These are phyloP conservation scores for Empis livida DNA, from an alignment of 2,888 invertebrate genomes.

Conservation along the genomic window DNA sequence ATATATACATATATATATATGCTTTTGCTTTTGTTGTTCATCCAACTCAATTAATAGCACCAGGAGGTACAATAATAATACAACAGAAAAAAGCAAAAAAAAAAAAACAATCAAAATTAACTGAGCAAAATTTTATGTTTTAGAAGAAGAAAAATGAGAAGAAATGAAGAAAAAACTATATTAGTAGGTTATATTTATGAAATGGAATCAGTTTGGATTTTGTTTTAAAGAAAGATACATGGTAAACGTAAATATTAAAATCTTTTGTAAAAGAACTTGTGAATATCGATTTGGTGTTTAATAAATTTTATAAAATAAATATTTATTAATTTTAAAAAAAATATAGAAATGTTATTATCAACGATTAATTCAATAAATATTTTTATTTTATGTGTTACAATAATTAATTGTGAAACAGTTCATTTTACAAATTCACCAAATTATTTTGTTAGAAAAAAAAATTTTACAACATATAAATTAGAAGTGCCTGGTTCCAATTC, in stretches of 20 bases:
- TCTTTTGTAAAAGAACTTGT: too few species aligned
- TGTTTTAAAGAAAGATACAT: slow-evolving; percentile 6
- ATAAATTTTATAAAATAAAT: too few species aligned
- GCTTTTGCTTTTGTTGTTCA: too few species aligned
- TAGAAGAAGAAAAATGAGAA: neutral
- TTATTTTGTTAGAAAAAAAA: slow-evolving; percentile 28
- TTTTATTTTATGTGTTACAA: too few species aligned
- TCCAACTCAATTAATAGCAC: too few species aligned
- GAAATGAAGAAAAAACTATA: slow-evolving; percentile 16
- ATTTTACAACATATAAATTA: slow-evolving; percentile 39
- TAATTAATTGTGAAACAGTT: slow-evolving; percentile 12
- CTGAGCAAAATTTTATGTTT: too few species aligned
- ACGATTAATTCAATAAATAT: too few species aligned
- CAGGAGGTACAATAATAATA: neutral
- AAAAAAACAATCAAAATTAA: too few species aligned
- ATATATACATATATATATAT: too few species aligned
- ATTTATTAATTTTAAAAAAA: too few species aligned
- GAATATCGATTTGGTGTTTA: too few species aligned
- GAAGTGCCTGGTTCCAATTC: slow-evolving; percentile 44
- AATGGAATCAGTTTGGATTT: slow-evolving; percentile 14
- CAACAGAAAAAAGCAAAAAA: neutral
- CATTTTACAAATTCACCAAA: slow-evolving; percentile 20
- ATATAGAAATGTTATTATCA: too few species aligned
- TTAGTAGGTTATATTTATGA: slow-evolving; percentile 16
- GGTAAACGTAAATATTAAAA: neutral